These are phyloP conservation scores for Euleptes europaea DNA, from an alignment of 2,113 vertebrate species.

Conservation along the genomic window DNA sequence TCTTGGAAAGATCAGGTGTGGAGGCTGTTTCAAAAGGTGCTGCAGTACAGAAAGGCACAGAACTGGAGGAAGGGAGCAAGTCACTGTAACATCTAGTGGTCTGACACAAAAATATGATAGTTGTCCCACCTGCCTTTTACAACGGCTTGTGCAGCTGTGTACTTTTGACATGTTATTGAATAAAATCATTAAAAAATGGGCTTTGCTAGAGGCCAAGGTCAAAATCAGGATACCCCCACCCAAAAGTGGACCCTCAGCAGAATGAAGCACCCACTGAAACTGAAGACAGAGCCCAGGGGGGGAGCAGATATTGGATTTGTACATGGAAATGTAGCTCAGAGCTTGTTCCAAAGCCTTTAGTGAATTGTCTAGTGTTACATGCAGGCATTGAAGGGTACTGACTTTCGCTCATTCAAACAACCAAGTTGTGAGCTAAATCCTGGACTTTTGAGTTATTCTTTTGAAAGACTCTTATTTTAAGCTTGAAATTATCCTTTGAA, in stretches of 20 bases:
- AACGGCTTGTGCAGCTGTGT: not conserved
- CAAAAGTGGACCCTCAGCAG: not conserved
- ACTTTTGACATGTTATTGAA: not conserved
- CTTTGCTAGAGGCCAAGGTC: not conserved
- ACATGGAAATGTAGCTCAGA: not conserved
- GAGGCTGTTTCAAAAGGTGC: constrained; percentile 21
- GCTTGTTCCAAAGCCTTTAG: not conserved
- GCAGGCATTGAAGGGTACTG: not conserved
- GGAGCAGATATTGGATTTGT: no score
- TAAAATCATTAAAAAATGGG: not conserved
- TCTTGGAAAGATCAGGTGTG: constrained; percentile 56
- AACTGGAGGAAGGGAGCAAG: not conserved
- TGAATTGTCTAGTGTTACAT: not conserved
- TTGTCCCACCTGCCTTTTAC: not conserved
- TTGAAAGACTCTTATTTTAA: not conserved
- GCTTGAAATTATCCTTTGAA: no score
- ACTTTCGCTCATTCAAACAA: not conserved
- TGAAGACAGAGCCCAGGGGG: not conserved
- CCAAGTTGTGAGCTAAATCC: not conserved
- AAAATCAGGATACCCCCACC: not conserved
- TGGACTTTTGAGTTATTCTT: not conserved
- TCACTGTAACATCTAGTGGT: not conserved
- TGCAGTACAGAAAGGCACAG: not conserved
- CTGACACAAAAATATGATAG: not conserved
- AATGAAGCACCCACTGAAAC: not conserved